Evolutionary conservation across 2,113 vertebrate genomes (phyloP).

Genomic region (Ammodytes marinus): DNA sequence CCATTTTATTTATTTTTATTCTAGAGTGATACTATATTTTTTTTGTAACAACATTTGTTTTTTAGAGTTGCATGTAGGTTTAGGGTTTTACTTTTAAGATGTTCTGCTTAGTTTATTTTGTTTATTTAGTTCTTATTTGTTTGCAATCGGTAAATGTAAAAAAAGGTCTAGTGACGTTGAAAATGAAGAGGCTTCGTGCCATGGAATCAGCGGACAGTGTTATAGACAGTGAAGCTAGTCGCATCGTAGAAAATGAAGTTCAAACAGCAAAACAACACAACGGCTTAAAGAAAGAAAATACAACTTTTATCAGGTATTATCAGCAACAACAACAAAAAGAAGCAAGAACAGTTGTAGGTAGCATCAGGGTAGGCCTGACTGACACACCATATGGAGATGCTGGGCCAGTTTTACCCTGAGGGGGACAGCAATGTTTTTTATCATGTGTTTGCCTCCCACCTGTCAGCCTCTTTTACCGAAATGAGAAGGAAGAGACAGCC

Average conservation of each 20-base stretch:
- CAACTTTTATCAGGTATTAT: neutral
- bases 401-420: conserved; percentile 78
- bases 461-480: conserved; percentile 76
- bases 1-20: neutral
- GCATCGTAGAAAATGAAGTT: neutral
- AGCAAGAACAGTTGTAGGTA: conserved; percentile 64
- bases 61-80: neutral
- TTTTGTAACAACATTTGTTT: neutral
- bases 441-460: conserved; percentile 69
- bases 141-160: neutral
- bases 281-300: neutral
- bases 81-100: neutral
- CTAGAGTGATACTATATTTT: neutral
- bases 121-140: too few relatives aligned
- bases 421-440: conserved; percentile 77
- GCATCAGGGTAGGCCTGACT: conserved; percentile 73
- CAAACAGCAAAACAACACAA: neutral
- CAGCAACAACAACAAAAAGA: neutral
- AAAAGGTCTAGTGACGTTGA: too few relatives aligned
- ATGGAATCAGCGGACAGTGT: neutral
- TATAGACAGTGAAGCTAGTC: neutral
- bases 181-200: neutral
- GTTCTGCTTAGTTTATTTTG: too few relatives aligned
- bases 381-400: conserved; percentile 84
- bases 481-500: conserved; percentile 56